phyloP scores from a whole-genome alignment of 2,888 invertebrate genomes.

The Thera britannica region DNA sequence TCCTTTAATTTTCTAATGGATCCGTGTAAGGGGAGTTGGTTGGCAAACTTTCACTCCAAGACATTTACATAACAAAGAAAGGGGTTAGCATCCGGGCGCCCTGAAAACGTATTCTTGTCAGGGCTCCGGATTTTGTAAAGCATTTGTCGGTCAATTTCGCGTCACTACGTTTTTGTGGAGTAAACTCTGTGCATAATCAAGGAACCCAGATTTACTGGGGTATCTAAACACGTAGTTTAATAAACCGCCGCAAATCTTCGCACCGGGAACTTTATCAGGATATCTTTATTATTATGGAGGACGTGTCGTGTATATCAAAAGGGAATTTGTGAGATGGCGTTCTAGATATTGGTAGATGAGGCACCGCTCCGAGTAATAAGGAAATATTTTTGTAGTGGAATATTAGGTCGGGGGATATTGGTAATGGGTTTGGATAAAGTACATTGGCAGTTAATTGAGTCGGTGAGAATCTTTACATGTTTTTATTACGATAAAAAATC shows the following conservation, averaged over 20 bases:
- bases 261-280: constrained; percentile 49
- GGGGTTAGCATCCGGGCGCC: constrained; percentile 69
- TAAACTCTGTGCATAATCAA: constrained; percentile 62
- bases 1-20: constrained; percentile 81
- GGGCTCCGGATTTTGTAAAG: constrained; percentile 67
- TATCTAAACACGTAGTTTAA: constrained; percentile 54
- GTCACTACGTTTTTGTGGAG: constrained; percentile 63
- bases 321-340: constrained; percentile 34
- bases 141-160: constrained; percentile 75
- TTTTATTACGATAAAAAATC: not conserved
- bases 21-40: constrained; percentile 70
- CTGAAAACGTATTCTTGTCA: constrained; percentile 72
- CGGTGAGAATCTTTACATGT: not conserved
- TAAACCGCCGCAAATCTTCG: constrained; percentile 49
- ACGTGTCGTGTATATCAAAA: constrained; percentile 48
- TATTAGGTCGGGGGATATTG: constrained; percentile 18
- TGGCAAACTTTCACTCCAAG: constrained; percentile 69
- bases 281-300: constrained; percentile 44
- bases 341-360: constrained; percentile 28
- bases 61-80: constrained; percentile 80
- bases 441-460: not conserved
- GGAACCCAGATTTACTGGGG: constrained; percentile 46
- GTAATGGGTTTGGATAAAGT: constrained; percentile 15
- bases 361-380: constrained; percentile 23
- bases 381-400: constrained; percentile 12